Evolutionary conservation across 2,797 vertebrate species (phyloP).

Genomic region (Eulemur coronatus): DNA sequence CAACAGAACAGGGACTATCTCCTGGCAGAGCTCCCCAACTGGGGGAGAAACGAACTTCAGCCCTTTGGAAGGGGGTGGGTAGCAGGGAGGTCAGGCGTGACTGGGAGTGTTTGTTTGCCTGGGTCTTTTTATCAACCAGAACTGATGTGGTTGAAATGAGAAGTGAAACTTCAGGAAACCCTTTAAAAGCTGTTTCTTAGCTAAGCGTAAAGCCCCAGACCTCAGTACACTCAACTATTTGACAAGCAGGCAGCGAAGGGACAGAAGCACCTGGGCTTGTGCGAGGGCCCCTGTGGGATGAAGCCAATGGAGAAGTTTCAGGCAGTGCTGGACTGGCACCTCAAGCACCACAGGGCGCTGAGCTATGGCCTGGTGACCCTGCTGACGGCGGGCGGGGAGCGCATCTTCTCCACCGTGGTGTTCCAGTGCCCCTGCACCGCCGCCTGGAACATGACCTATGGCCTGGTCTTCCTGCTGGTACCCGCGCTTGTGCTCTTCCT

Average conservation of each 20-base stretch:
- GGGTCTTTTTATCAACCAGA: not conserved
- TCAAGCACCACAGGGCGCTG: conserved; percentile 71
- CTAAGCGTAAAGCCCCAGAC: not conserved
- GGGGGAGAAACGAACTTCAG: fast-evolving
- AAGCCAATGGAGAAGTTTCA: conserved; percentile 83
- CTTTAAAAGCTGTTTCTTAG: not conserved
- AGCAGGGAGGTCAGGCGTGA: fast-evolving
- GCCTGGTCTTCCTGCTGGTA: conserved; percentile 86
- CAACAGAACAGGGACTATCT: not conserved
- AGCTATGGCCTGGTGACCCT: conserved; percentile 83
- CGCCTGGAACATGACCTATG: conserved; percentile 82
- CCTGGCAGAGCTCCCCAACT: too few species aligned
- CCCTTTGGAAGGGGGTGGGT: not conserved
- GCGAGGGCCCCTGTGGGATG: fast-evolving
- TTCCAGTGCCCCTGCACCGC: conserved; percentile 90
- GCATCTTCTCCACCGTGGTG: conserved; percentile 83
- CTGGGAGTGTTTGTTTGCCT: fast-evolving
- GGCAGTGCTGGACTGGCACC: conserved; percentile 60
- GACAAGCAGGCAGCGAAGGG: too few species aligned
- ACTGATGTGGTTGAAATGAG: not conserved
- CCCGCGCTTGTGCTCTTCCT: conserved; percentile 87
- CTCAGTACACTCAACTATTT: not conserved
- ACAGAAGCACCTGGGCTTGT: not conserved
- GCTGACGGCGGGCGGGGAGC: conserved; percentile 85
- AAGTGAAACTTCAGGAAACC: not conserved